phyloP scores from a whole-genome alignment of 2,113 vertebrate species.

The Chamaetylas fuelleborni region DNA sequence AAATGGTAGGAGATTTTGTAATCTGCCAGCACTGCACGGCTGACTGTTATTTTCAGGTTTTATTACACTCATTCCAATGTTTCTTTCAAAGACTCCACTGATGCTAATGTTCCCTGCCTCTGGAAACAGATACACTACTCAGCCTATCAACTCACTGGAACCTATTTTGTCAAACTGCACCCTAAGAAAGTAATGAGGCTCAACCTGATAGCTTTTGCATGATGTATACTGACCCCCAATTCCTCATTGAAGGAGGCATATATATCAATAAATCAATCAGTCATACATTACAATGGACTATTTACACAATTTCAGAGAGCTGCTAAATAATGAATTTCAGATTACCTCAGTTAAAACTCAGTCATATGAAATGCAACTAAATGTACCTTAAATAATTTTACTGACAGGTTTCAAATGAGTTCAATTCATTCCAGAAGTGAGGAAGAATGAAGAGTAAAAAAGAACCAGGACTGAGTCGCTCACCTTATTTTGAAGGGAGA shows the following conservation, averaged over 20 bases:
- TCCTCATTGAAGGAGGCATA: constrained; percentile 1
- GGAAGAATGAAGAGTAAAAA: background rate
- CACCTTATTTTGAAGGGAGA: background rate
- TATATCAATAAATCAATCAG: constrained; percentile 34
- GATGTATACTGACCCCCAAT: background rate
- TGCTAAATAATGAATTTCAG: constrained; percentile 46
- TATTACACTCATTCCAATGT: background rate
- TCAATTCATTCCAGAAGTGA: background rate
- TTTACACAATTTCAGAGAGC: constrained; percentile 7
- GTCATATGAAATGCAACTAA: background rate
- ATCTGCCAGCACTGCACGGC: background rate
- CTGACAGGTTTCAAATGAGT: background rate
- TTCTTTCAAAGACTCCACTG: constrained; percentile 10
- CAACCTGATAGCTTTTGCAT: background rate
- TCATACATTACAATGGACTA: constrained; percentile 3
- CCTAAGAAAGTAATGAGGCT: constrained; percentile 1
- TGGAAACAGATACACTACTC: background rate
- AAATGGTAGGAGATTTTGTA: constrained; percentile 2
- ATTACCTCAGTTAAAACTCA: background rate
- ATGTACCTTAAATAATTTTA: constrained; percentile 35
- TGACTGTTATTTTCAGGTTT: background rate
- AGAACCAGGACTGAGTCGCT: accelerated
- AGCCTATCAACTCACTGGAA: constrained; percentile 22
- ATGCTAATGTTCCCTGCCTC: background rate
- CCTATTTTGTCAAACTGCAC: constrained; percentile 18